phyloP scores from a whole-genome alignment of 2,113 vertebrate genomes.

The Thymallus thymallus region DNA sequence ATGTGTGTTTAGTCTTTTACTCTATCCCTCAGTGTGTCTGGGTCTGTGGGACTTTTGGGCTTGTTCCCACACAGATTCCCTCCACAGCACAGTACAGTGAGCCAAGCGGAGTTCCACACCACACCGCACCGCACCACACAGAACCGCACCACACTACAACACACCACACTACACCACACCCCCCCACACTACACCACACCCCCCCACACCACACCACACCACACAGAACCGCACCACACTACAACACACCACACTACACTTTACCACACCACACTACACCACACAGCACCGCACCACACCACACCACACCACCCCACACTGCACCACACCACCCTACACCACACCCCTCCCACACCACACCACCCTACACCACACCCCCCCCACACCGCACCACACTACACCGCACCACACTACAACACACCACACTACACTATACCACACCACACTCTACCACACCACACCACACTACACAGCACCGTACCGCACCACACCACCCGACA shows the following conservation, averaged over 20 bases:
- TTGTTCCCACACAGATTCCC: slow-evolving; percentile 4
- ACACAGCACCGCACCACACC: no score
- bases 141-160: no score
- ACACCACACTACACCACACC: slow-evolving; percentile 26
- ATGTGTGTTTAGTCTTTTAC: not conserved
- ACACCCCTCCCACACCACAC: slow-evolving; percentile 27
- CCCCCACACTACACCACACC: no score
- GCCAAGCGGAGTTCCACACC: slow-evolving; percentile 12
- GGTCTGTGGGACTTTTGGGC: slow-evolving; percentile 21
- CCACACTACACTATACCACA: slow-evolving; percentile 25
- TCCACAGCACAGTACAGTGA: slow-evolving; percentile 25
- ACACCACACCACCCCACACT: slow-evolving; percentile 29
- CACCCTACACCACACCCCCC: no score
- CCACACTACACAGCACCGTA: no score
- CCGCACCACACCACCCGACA: slow-evolving; percentile 35
- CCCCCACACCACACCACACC: slow-evolving; percentile 28
- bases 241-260: slow-evolving; percentile 28
- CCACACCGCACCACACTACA: slow-evolving; percentile 32
- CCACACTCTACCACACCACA: no score
- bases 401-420: slow-evolving; percentile 28
- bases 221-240: not conserved
- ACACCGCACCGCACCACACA: slow-evolving; percentile 41
- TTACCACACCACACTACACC: slow-evolving; percentile 31
- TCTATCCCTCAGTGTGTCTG: not conserved
- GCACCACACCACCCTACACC: slow-evolving; percentile 31